phyloP scores from a whole-genome alignment of 2,797 vertebrate species.

The Scomberomorus guttatus region DNA sequence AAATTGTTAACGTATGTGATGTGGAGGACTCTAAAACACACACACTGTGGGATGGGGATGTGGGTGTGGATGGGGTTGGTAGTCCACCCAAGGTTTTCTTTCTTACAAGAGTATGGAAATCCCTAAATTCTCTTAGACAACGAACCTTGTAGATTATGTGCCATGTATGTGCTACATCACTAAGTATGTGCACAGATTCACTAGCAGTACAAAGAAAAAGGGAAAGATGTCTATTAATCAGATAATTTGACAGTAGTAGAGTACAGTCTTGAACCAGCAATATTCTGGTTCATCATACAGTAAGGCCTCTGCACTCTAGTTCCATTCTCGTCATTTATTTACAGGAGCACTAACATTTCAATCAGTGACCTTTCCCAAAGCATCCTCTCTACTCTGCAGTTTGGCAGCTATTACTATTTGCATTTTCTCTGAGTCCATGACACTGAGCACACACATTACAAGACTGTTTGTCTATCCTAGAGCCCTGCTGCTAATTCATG shows the following conservation, averaged over 20 bases:
- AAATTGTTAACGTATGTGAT: too few relatives aligned
- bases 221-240: too few relatives aligned
- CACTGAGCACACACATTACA: neutral
- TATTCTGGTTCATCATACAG: neutral
- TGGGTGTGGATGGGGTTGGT: too few relatives aligned
- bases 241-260: neutral
- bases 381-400: neutral
- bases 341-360: neutral
- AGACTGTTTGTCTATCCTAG: neutral
- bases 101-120: too few relatives aligned
- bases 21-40: neutral
- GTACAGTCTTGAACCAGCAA: neutral
- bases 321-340: constrained; percentile 11
- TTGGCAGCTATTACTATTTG: neutral
- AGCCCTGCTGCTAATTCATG: neutral
- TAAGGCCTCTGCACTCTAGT: neutral
- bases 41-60: too few relatives aligned
- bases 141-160: neutral
- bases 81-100: too few relatives aligned
- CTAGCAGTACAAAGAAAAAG: neutral
- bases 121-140: neutral
- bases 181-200: neutral
- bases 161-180: neutral
- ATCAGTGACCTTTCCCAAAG: constrained; percentile 17
- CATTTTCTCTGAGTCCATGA: constrained; percentile 1